These are phyloP conservation scores for Therioaphis trifolii DNA, from an alignment of 2,888 invertebrate genomes.

Conservation along the genomic window DNA sequence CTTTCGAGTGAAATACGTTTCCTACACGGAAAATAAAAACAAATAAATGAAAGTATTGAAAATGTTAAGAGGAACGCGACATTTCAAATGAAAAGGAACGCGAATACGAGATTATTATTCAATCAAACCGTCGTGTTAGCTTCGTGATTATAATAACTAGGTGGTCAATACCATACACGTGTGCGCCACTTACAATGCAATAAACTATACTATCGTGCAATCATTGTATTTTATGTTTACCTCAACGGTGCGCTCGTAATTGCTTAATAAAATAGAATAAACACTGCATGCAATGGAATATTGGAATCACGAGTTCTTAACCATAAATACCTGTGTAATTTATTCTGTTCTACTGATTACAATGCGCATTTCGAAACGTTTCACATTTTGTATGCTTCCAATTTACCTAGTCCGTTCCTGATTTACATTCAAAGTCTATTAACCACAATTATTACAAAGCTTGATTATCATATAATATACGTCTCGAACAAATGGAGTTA, in stretches of 20 bases:
- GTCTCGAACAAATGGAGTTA: background rate
- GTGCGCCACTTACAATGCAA: background rate
- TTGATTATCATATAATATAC: background rate
- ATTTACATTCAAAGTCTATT: slow-evolving; percentile 31
- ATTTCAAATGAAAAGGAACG: slow-evolving; percentile 23
- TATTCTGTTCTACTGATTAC: slow-evolving; percentile 8
- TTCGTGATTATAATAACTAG: background rate
- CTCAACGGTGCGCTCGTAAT: slow-evolving; percentile 4
- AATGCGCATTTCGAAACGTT: slow-evolving; percentile 4
- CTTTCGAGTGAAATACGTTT: slow-evolving; percentile 1
- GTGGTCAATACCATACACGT: background rate
- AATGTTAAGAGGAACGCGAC: background rate
- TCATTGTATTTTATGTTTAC: background rate
- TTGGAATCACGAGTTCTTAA: background rate
- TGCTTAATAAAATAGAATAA: slow-evolving; percentile 27
- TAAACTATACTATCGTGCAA: background rate
- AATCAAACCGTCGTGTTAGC: background rate
- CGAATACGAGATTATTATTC: slow-evolving; percentile 22
- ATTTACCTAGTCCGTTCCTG: slow-evolving; percentile 9
- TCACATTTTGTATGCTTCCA: background rate
- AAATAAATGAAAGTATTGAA: slow-evolving; percentile 38
- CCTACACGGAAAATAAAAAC: slow-evolving; percentile 29
- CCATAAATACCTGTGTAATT: background rate
- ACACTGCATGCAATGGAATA: background rate
- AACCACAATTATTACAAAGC: slow-evolving; percentile 29